phyloP scores from a whole-genome alignment of 92 coral and sea anemone species.

The Zoanthus solanderi region DNA sequence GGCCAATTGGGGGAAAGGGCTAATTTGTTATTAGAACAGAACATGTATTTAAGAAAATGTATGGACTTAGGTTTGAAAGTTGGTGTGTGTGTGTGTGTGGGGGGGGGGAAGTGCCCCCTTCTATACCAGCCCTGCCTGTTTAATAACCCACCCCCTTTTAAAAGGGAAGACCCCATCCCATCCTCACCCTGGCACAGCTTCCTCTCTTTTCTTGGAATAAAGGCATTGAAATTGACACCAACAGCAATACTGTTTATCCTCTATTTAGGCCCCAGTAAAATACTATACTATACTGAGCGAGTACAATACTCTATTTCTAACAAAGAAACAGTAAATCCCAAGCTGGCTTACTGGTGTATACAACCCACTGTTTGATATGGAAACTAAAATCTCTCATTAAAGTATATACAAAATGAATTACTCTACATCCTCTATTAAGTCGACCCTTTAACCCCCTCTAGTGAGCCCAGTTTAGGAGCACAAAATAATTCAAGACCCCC shows the following conservation, averaged over 20 bases:
- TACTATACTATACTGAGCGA: conserved; percentile 19
- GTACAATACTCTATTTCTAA: conserved; percentile 10
- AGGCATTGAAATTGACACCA: conserved; percentile 28
- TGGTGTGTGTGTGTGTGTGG: conserved; percentile 30
- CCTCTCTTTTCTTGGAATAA: conserved; percentile 25
- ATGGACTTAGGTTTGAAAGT: conserved; percentile 18
- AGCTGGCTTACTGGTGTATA: conserved; percentile 30
- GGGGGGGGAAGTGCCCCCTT: conserved; percentile 23
- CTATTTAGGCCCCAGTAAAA: conserved; percentile 33
- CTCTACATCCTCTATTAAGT: conserved; percentile 22
- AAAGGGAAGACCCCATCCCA: conserved; percentile 33
- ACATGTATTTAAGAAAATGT: conserved; percentile 22
- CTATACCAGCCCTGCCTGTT: conserved; percentile 27
- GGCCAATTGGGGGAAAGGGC: conserved; percentile 38
- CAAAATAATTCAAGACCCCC: conserved; percentile 27
- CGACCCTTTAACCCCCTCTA: conserved; percentile 36
- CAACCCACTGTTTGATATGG: conserved; percentile 29
- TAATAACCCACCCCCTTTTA: conserved; percentile 21
- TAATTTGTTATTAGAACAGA: conserved; percentile 16
- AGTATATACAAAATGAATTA: background rate
- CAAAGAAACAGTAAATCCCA: conserved; percentile 11
- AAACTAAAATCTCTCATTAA: conserved; percentile 19
- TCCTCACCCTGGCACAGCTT: conserved; percentile 21
- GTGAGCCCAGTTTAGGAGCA: conserved; percentile 21
- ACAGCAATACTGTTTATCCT: conserved; percentile 26